These are phyloP conservation scores for Perca schrenkii DNA, from an alignment of 2,113 vertebrate species.

Conservation along the genomic window DNA sequence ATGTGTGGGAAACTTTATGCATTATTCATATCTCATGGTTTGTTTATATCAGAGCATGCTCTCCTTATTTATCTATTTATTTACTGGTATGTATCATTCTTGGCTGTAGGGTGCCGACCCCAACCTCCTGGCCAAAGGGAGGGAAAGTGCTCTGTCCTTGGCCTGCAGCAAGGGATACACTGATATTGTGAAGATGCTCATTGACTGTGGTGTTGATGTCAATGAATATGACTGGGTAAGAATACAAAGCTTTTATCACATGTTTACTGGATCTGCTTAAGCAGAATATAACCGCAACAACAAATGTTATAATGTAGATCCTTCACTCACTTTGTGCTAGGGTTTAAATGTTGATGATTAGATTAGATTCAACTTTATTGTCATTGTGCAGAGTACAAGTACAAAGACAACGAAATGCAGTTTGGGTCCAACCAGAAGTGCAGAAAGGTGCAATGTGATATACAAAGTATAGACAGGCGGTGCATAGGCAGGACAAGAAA, in stretches of 20 bases:
- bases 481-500: no score
- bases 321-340: background rate
- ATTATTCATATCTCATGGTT: background rate
- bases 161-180: slow-evolving; percentile 98
- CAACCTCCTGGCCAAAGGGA: slow-evolving; percentile 94
- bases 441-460: no score
- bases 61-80: background rate
- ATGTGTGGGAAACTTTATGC: slow-evolving; percentile 82
- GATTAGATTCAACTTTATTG: no score
- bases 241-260: background rate
- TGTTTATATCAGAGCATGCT: background rate
- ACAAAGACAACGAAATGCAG: no score
- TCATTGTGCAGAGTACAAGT: no score
- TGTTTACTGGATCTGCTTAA: background rate
- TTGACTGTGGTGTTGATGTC: slow-evolving; percentile 97
- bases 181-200: slow-evolving; percentile 98
- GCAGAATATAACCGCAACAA: background rate
- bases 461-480: no score
- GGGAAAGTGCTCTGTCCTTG: slow-evolving; percentile 95
- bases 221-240: slow-evolving; percentile 99
- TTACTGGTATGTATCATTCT: background rate
- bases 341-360: background rate
- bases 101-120: slow-evolving; percentile 92
- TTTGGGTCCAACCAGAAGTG: no score
- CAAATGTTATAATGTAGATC: background rate